These are phyloP conservation scores for Biston betularia DNA, from an alignment of 2,888 invertebrate genomes.

Conservation along the genomic window DNA sequence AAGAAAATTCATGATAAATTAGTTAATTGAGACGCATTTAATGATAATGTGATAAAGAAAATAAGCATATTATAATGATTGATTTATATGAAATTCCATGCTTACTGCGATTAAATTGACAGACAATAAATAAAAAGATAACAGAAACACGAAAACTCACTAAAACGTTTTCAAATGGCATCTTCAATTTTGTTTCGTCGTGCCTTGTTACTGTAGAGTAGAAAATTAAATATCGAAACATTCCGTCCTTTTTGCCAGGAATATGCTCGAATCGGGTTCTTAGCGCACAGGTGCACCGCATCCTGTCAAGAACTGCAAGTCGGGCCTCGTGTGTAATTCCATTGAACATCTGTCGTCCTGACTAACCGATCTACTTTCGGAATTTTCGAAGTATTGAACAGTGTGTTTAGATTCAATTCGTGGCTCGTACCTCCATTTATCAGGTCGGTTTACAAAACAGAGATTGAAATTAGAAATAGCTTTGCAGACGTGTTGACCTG, in stretches of 20 bases:
- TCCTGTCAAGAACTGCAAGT: slow-evolving; percentile 73
- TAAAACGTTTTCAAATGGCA: not conserved
- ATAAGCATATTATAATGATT: slow-evolving; percentile 10
- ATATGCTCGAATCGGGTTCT: slow-evolving; percentile 62
- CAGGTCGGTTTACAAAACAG: slow-evolving; percentile 18
- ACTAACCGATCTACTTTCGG: slow-evolving; percentile 29
- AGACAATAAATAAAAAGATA: slow-evolving; percentile 17
- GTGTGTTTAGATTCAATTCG: slow-evolving; percentile 34
- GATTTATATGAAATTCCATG: slow-evolving; percentile 9
- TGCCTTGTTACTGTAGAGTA: not conserved
- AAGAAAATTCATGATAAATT: not conserved
- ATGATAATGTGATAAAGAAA: not conserved
- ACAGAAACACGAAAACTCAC: slow-evolving; percentile 13
- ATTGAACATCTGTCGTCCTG: slow-evolving; percentile 73
- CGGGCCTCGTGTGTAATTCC: slow-evolving; percentile 64
- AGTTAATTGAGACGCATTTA: slow-evolving; percentile 9
- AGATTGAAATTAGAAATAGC: slow-evolving; percentile 47
- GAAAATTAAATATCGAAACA: slow-evolving; percentile 46
- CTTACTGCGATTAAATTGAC: slow-evolving; percentile 9
- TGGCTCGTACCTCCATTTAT: slow-evolving; percentile 16
- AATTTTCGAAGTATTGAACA: slow-evolving; percentile 27
- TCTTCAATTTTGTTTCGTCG: not conserved
- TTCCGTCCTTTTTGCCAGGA: slow-evolving; percentile 66
- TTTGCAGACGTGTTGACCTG: slow-evolving; percentile 62
- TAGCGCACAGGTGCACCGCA: slow-evolving; percentile 78